Evolutionary conservation across 2,797 vertebrate genomes (phyloP).

Genomic region (Luscinia megarhynchos): DNA sequence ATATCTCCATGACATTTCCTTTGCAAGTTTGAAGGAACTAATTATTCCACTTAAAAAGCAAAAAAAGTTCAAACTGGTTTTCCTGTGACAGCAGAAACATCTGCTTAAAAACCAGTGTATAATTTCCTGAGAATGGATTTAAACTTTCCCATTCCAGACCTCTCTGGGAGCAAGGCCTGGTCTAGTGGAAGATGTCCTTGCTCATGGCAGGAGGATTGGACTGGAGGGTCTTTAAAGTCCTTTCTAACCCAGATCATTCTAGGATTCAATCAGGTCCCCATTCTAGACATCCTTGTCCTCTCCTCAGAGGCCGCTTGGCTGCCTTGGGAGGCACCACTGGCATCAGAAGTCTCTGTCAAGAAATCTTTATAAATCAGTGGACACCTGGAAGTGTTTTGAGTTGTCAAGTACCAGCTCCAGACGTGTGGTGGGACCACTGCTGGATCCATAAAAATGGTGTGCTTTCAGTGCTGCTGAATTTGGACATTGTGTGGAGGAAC

Average conservation of each 20-base stretch:
- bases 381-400: background rate
- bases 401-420: background rate
- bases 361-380: background rate
- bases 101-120: background rate
- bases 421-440: background rate
- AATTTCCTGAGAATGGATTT: background rate
- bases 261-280: background rate
- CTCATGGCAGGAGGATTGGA: background rate
- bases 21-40: background rate
- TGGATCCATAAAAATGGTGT: accelerated
- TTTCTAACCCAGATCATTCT: background rate
- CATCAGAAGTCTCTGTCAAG: background rate
- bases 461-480: background rate
- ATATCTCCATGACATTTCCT: background rate
- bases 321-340: accelerated
- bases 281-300: background rate
- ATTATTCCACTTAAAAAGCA: background rate
- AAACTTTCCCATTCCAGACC: background rate
- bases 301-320: background rate
- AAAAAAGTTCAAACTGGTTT: background rate
- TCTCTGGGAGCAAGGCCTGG: background rate
- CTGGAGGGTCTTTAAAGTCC: background rate
- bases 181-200: background rate
- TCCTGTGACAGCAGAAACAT: background rate
- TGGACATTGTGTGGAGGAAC: background rate